Percentiles rank a stretch among this genome's conserved stretches.
phyloP scores from a whole-genome alignment of 2,113 vertebrate species.

The Ageneiosus marmoratus region DNA sequence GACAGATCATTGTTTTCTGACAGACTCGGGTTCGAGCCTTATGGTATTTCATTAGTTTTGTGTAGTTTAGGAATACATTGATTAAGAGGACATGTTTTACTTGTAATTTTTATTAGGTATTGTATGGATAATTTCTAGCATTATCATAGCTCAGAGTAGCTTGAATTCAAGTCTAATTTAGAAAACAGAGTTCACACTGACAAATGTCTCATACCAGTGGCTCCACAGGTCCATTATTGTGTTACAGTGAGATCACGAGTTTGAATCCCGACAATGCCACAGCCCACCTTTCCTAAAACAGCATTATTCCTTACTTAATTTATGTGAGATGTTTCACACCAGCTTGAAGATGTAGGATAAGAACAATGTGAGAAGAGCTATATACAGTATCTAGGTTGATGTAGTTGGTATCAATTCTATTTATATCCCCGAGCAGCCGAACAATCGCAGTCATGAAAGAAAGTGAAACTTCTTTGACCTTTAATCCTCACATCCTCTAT shows the following conservation, averaged over 20 bases:
- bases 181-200: no score
- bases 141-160: no score
- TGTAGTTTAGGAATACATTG: no score
- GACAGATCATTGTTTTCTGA: no score
- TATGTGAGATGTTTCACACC: background rate
- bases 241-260: background rate
- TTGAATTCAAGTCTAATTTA: no score
- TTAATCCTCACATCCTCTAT: conserved; percentile 48
- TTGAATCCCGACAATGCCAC: background rate
- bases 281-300: background rate
- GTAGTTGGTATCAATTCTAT: background rate
- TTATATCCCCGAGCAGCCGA: background rate
- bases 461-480: conserved; percentile 38
- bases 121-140: no score
- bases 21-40: no score
- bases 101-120: no score
- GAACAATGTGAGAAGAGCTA: background rate
- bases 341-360: background rate
- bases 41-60: no score
- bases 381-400: background rate
- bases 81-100: no score
- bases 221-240: background rate
- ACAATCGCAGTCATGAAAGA: background rate
- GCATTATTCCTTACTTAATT: background rate
- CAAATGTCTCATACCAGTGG: no score